Evolutionary conservation across 2,888 invertebrate genomes (phyloP).

Genomic region (Troglohyphantes excavatus): DNA sequence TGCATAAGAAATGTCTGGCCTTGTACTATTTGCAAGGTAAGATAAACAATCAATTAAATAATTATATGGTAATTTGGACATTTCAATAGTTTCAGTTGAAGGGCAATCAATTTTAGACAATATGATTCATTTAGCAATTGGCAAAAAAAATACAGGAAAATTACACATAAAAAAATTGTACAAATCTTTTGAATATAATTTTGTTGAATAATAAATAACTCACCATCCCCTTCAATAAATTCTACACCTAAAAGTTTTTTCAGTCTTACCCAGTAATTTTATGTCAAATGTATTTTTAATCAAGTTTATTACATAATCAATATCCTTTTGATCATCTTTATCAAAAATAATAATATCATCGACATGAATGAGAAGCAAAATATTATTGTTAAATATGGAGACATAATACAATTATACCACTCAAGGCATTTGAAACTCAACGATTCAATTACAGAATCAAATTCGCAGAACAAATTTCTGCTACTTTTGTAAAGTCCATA

Average conservation of each 20-base stretch:
- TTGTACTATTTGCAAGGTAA: too few relatives aligned
- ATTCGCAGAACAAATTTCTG: not conserved
- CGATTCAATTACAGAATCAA: not conserved
- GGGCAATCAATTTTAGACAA: not conserved
- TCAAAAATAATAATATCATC: not conserved
- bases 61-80: too few relatives aligned
- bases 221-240: not conserved
- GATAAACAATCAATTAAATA: too few relatives aligned
- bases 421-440: not conserved
- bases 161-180: not conserved
- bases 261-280: slow-evolving; percentile 2
- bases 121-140: not conserved
- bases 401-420: not conserved
- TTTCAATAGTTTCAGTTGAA: not conserved
- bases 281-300: not conserved
- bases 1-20: too few relatives aligned
- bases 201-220: not conserved
- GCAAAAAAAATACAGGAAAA: not conserved
- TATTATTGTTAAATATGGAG: not conserved
- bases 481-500: not conserved
- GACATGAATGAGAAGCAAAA: not conserved
- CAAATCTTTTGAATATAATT: not conserved
- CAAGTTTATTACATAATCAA: not conserved
- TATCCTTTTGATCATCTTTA: not conserved
- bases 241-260: not conserved